phyloP scores from a whole-genome alignment of 2,888 invertebrate species.

The Tenthredo scrophulariae region DNA sequence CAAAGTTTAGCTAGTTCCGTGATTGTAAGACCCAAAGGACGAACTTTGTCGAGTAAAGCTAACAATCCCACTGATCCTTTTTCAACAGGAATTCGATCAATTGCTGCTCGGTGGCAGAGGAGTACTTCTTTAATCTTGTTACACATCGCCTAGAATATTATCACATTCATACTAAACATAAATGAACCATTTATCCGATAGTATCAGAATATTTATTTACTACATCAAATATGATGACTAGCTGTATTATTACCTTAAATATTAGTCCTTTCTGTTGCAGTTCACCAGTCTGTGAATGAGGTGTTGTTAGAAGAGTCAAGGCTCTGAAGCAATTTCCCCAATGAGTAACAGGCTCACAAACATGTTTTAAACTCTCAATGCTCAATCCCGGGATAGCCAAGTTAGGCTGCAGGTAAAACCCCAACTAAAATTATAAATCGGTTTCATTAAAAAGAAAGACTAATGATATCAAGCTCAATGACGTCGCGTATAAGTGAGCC shows the following conservation, averaged over 20 bases:
- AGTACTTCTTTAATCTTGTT: constrained; percentile 72
- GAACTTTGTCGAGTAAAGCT: constrained; percentile 64
- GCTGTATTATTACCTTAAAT: constrained; percentile 66
- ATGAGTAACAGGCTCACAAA: constrained; percentile 65
- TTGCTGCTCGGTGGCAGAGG: constrained; percentile 71
- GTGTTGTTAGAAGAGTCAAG: constrained; percentile 65
- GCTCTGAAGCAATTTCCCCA: constrained; percentile 75
- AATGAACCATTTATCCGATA: constrained; percentile 43
- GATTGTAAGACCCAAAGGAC: constrained; percentile 69
- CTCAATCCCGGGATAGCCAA: constrained; percentile 66
- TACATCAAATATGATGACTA: constrained; percentile 10
- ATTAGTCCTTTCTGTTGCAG: constrained; percentile 71
- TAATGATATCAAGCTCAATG: background rate
- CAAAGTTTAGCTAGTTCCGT: constrained; percentile 71
- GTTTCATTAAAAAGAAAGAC: background rate
- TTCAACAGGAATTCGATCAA: constrained; percentile 66
- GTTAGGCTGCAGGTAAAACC: constrained; percentile 68
- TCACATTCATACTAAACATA: background rate
- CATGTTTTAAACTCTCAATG: constrained; percentile 64
- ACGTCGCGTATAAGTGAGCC: background rate
- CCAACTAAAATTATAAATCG: constrained; percentile 60
- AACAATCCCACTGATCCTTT: constrained; percentile 64
- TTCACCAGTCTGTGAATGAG: constrained; percentile 65
- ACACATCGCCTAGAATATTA: constrained; percentile 69
- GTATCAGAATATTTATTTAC: background rate